Conservation (phyloP, 2,888 invertebrate genomes). For the Cheilosia urbana region DNA sequence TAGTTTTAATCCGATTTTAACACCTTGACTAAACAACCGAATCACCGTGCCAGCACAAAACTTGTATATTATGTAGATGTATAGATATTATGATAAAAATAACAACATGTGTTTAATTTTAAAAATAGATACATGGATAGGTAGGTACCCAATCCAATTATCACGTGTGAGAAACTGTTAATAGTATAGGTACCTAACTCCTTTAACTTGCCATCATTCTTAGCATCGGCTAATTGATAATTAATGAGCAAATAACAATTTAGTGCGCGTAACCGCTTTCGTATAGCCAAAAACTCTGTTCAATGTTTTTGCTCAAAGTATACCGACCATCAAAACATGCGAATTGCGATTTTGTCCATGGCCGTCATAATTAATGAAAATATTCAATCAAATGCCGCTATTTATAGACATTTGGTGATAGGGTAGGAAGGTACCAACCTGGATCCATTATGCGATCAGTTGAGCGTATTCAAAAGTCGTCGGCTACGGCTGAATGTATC, state of each 20-base stretch:
- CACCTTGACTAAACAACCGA: not conserved
- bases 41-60: constrained; percentile 22
- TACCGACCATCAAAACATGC: no score
- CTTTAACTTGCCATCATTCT: constrained; percentile 37
- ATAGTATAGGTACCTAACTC: constrained; percentile 3
- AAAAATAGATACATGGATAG: constrained; percentile 27
- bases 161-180: constrained; percentile 32
- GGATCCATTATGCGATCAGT: constrained; percentile 55
- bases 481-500: constrained; percentile 30
- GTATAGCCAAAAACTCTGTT: no score
- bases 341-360: constrained; percentile 26
- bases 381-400: constrained; percentile 42
- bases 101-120: constrained; percentile 39
- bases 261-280: not conserved
- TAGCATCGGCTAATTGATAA: constrained; percentile 35
- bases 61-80: constrained; percentile 21
- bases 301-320: no score
- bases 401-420: constrained; percentile 4
- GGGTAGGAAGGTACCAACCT: constrained; percentile 50
- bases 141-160: constrained; percentile 37
- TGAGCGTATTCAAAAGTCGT: not conserved
- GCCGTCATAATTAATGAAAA: constrained; percentile 42
- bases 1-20: not conserved
- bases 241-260: constrained; percentile 47
- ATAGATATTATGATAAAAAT: constrained; percentile 19